phyloP scores from a whole-genome alignment of 2,888 invertebrate genomes.

The Coremacera marginata region DNA sequence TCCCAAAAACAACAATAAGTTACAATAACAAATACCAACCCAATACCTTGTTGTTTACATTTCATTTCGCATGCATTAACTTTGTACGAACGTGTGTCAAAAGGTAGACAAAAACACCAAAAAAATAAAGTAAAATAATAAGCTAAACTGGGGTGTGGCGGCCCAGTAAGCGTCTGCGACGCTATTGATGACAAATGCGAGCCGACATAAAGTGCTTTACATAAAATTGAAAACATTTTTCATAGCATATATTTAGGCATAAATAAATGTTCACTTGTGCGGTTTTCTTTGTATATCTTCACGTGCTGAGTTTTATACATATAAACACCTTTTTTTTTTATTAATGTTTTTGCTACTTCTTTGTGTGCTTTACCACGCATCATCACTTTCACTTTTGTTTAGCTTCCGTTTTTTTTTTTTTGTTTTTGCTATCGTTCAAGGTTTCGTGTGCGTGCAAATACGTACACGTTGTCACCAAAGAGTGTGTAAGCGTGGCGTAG shows the following conservation, averaged over 20 bases:
- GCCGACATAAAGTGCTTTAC: neutral
- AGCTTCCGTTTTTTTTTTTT: neutral
- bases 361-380: constrained; percentile 28
- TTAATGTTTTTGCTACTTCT: neutral
- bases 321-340: neutral
- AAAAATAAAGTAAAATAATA: constrained; percentile 24
- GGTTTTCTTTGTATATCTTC: constrained; percentile 10
- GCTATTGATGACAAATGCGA: neutral
- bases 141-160: no score
- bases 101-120: constrained; percentile 20
- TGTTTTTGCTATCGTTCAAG: neutral
- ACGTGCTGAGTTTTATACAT: constrained; percentile 11
- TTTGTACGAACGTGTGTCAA: constrained; percentile 8
- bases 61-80: constrained; percentile 32
- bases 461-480: constrained; percentile 7
- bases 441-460: neutral
- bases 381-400: constrained; percentile 29
- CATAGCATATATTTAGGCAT: constrained; percentile 40
- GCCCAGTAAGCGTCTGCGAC: constrained; percentile 3
- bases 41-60: constrained; percentile 34
- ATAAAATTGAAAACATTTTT: constrained; percentile 18
- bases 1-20: neutral
- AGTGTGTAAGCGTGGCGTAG: constrained; percentile 5
- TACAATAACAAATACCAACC: neutral
- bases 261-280: constrained; percentile 13